phyloP scores from a whole-genome alignment of 2,888 invertebrate species.

The Cenopis cana region DNA sequence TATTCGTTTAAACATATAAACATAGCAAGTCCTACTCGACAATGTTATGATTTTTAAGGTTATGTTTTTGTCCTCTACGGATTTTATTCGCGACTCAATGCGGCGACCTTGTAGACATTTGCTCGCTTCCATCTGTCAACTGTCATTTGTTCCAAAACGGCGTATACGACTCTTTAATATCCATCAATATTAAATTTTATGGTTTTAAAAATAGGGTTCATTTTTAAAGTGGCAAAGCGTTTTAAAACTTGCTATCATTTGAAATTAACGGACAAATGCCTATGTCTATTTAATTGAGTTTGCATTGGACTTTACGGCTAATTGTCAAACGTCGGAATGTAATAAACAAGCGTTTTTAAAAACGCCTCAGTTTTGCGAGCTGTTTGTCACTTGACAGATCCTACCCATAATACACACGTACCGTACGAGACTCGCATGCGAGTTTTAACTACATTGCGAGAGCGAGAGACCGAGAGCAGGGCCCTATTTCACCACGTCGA shows the following conservation, averaged over 20 bases:
- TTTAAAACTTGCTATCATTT: not conserved
- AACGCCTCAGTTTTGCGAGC: too few species aligned
- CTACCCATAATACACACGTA: too few species aligned
- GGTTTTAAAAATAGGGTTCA: not conserved
- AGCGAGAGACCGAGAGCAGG: too few species aligned
- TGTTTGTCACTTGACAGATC: too few species aligned
- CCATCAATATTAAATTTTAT: not conserved
- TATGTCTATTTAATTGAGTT: not conserved
- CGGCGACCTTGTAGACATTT: not conserved
- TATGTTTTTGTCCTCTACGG: slow-evolving; percentile 8
- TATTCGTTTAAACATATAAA: not conserved
- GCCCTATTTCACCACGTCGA: too few species aligned
- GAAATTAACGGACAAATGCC: not conserved
- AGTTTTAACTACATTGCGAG: too few species aligned
- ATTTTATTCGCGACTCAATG: slow-evolving; percentile 22
- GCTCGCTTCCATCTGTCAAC: not conserved
- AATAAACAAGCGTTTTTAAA: not conserved
- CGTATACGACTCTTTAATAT: not conserved
- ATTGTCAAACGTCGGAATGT: not conserved
- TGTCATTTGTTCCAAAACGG: not conserved
- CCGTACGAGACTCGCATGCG: too few species aligned
- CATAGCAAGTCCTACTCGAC: not conserved
- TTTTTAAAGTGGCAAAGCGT: not conserved
- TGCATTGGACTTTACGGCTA: not conserved
- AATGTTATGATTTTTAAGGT: slow-evolving; percentile 14